Conservation (phyloP, 2,113 vertebrate genomes). For the Callipepla californica region DNA sequence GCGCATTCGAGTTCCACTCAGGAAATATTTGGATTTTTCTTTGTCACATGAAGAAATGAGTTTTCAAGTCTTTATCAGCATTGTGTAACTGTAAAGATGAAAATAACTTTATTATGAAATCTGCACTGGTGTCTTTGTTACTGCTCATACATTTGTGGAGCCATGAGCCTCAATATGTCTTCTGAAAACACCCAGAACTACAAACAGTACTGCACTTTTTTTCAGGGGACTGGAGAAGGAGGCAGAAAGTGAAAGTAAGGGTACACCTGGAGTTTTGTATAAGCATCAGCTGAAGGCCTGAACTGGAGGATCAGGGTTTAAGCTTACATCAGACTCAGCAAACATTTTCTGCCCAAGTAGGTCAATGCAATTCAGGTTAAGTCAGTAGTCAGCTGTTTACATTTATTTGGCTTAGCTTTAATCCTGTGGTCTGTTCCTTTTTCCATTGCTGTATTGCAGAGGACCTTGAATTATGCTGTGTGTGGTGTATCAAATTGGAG, state of each 20-base stretch:
- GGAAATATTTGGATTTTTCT: not conserved
- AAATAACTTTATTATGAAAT: not conserved
- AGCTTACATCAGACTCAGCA: slow-evolving; percentile 43
- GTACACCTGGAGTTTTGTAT: slow-evolving; percentile 12
- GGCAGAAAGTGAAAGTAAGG: not conserved
- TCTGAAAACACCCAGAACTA: not conserved
- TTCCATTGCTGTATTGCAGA: slow-evolving; percentile 8
- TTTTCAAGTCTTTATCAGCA: not conserved
- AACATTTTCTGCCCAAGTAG: slow-evolving; percentile 66
- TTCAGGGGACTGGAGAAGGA: not conserved
- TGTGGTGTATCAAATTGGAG: not conserved
- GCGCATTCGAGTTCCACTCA: not conserved
- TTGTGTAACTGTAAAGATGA: not conserved
- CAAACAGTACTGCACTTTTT: no score
- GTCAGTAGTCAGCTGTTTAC: slow-evolving; percentile 57
- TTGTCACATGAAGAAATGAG: not conserved
- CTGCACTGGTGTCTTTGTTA: not conserved
- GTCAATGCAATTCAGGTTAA: slow-evolving; percentile 67
- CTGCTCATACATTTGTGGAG: not conserved
- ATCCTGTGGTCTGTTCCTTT: slow-evolving; percentile 46
- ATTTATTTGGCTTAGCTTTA: slow-evolving; percentile 26
- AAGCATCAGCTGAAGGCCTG: not conserved
- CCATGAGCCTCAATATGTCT: rapidly evolving
- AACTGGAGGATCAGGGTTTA: slow-evolving; percentile 20
- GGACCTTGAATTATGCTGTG: not conserved